Conservation (phyloP, 2,113 vertebrate genomes). For the Syrmaticus mikado region DNA sequence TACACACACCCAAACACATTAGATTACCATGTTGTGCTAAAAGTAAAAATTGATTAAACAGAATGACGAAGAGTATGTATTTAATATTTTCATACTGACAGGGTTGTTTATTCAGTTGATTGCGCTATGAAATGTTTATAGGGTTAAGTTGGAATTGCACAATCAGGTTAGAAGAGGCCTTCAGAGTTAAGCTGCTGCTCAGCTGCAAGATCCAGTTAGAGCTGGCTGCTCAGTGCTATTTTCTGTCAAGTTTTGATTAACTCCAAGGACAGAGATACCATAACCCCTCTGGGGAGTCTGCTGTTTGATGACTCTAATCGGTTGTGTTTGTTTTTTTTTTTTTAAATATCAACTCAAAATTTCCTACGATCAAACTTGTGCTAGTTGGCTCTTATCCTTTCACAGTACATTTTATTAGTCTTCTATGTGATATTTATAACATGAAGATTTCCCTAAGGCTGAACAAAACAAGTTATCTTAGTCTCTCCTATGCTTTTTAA, state of each 20-base stretch:
- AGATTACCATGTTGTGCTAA: background rate
- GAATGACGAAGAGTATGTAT: background rate
- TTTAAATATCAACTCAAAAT: background rate
- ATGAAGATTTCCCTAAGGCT: background rate
- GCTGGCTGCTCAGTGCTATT: background rate
- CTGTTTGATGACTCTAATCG: background rate
- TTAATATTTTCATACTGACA: fast-evolving
- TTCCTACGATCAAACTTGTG: background rate
- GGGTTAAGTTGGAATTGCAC: background rate
- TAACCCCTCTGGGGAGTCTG: background rate
- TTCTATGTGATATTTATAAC: background rate
- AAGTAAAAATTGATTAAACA: background rate
- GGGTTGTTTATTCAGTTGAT: background rate
- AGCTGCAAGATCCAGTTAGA: background rate
- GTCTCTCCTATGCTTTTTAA: background rate
- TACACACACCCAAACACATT: background rate
- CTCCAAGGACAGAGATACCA: background rate
- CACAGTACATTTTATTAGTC: background rate
- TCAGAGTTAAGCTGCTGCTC: background rate
- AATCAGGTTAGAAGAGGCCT: background rate
- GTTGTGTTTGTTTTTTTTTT: background rate
- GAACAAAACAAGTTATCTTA: background rate
- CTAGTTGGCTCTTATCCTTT: background rate
- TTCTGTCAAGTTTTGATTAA: background rate
- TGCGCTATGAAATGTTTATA: background rate